phyloP scores from a whole-genome alignment of 2,113 vertebrate species.

The Salvelinus fontinalis region DNA sequence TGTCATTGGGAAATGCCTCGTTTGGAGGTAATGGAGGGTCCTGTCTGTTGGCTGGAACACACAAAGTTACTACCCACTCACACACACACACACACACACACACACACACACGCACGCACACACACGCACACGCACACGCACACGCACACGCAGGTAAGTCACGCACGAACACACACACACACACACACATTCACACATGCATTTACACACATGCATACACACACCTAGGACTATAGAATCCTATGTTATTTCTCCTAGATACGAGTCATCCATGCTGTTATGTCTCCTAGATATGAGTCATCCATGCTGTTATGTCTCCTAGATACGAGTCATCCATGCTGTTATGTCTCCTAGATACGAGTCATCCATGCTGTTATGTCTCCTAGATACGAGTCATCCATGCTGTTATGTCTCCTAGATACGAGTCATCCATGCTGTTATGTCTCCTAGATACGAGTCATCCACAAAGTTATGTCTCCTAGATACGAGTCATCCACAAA shows the following conservation, averaged over 20 bases:
- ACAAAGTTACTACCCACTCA: slow-evolving; percentile 36
- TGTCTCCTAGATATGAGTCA: slow-evolving; percentile 26
- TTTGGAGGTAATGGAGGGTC: slow-evolving; percentile 51
- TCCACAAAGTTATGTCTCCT: slow-evolving; percentile 17
- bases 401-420: slow-evolving; percentile 29
- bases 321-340: slow-evolving; percentile 21
- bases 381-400: slow-evolving; percentile 22
- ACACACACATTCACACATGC: not conserved
- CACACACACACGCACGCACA: slow-evolving; percentile 4
- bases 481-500: slow-evolving; percentile 20
- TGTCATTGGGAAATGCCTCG: slow-evolving; percentile 48
- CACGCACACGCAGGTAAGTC: too few species aligned
- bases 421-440: slow-evolving; percentile 21
- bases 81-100: not conserved
- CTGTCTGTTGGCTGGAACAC: slow-evolving; percentile 45
- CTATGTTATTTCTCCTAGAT: slow-evolving; percentile 28
- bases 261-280: slow-evolving; percentile 21
- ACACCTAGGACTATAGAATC: not conserved
- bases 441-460: slow-evolving; percentile 26
- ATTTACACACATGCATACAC: not conserved
- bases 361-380: slow-evolving; percentile 11
- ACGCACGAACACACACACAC: too few species aligned
- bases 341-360: slow-evolving; percentile 35
- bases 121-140: not conserved
- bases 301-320: slow-evolving; percentile 18